phyloP scores from a whole-genome alignment of 2,797 vertebrate genomes.

The Odontamblyopus lacepedii region DNA sequence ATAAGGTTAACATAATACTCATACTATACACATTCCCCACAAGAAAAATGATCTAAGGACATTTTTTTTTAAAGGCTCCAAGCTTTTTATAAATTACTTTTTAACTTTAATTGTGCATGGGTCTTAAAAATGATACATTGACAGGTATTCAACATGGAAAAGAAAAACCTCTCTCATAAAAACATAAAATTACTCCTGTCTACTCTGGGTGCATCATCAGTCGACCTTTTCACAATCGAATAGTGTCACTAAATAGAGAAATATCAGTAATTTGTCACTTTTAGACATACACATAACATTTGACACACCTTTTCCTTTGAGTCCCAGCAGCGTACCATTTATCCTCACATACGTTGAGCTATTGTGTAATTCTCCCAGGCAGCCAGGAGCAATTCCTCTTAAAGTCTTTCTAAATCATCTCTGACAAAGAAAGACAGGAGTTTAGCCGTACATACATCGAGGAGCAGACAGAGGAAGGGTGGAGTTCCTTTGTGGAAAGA shows the following conservation, averaged over 20 bases:
- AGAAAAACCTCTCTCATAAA: no score
- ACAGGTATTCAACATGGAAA: no score
- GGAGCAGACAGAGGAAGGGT: constrained; percentile 53
- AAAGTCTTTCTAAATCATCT: constrained; percentile 70
- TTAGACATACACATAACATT: constrained; percentile 32
- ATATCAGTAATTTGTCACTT: neutral
- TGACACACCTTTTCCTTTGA: constrained; percentile 36
- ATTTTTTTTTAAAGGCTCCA: no score
- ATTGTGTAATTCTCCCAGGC: constrained; percentile 70
- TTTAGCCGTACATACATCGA: constrained; percentile 66
- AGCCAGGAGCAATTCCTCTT: constrained; percentile 62
- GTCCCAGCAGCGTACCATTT: constrained; percentile 71
- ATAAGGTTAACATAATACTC: no score
- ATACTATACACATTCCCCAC: no score
- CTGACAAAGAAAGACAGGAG: constrained; percentile 65
- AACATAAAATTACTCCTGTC: no score
- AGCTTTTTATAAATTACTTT: no score
- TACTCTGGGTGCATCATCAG: neutral
- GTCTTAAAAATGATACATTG: no score
- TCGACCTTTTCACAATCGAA: neutral
- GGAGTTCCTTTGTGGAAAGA: constrained; percentile 63
- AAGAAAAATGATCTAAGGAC: no score
- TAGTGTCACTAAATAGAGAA: neutral
- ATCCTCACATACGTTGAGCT: constrained; percentile 71
- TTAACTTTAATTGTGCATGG: no score